phyloP scores from a whole-genome alignment of 1,140 invertebrate genomes.

The Psilanteris sp. region DNA sequence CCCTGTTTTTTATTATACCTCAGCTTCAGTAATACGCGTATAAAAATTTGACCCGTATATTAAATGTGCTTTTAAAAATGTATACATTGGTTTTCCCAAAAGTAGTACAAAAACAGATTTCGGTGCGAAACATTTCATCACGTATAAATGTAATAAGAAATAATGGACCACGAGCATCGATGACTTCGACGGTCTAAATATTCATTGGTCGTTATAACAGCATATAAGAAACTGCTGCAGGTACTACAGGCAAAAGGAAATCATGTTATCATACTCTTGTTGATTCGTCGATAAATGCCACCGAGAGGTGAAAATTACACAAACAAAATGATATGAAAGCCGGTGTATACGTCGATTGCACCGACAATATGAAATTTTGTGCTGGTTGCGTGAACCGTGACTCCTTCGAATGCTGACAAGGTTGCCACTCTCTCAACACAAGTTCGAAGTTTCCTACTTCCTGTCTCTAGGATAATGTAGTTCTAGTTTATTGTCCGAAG shows the following conservation, averaged over 20 bases:
- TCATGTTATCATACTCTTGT: constrained; percentile 20
- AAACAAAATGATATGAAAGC: constrained; percentile 34
- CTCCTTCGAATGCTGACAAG: constrained; percentile 55
- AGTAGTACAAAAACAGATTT: too few species aligned
- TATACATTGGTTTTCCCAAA: too few species aligned
- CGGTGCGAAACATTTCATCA: too few species aligned
- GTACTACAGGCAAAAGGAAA: constrained; percentile 6
- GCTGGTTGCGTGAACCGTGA: constrained; percentile 64
- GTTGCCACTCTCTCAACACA: constrained; percentile 40
- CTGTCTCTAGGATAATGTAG: constrained; percentile 66
- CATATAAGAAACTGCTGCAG: constrained; percentile 3
- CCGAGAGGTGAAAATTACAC: constrained; percentile 41
- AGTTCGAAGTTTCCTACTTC: constrained; percentile 66
- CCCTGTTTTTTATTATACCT: too few species aligned
- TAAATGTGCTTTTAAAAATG: too few species aligned
- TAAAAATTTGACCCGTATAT: too few species aligned
- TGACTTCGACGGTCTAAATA: constrained; percentile 23
- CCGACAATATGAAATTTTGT: constrained; percentile 63
- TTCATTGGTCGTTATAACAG: constrained; percentile 14
- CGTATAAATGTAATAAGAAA: constrained; percentile 24
- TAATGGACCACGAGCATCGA: not conserved
- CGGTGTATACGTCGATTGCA: constrained; percentile 31
- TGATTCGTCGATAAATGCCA: constrained; percentile 26
- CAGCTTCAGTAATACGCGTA: too few species aligned
- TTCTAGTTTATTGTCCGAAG: constrained; percentile 55